A percentile compares a stretch with the other conserved stretches of the same genome.
Conservation (phyloP, 64 coral and sea anemone genomes). For the Montipora foliosa region DNA sequence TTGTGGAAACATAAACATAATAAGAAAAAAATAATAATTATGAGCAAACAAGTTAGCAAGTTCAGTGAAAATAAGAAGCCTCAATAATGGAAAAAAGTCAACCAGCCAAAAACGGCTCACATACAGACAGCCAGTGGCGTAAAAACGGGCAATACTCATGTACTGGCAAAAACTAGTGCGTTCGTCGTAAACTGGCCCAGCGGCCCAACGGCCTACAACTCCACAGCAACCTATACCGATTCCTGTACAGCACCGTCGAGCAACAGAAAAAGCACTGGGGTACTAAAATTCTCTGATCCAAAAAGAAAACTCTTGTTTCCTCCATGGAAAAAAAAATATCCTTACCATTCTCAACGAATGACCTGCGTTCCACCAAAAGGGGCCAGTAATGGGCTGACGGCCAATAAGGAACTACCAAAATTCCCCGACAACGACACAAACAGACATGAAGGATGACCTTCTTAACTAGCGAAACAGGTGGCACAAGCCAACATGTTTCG, state of each 20-base stretch:
- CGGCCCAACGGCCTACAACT: slow-evolving; percentile 23
- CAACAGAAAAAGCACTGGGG: slow-evolving; percentile 37
- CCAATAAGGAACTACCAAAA: slow-evolving; percentile 57
- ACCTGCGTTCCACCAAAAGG: slow-evolving; percentile 25
- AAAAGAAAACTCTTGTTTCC: slow-evolving; percentile 34
- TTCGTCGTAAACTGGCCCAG: slow-evolving; percentile 6
- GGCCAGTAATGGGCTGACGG: slow-evolving; percentile 70
- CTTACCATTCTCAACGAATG: slow-evolving; percentile 43
- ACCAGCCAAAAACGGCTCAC: neutral
- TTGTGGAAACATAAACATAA: slow-evolving; percentile 34
- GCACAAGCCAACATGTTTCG: slow-evolving; percentile 57
- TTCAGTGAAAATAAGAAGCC: slow-evolving; percentile 4
- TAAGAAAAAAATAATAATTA: slow-evolving; percentile 3
- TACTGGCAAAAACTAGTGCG: slow-evolving; percentile 24
- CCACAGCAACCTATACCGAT: slow-evolving; percentile 24
- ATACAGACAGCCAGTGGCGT: slow-evolving; percentile 1
- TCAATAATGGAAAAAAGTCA: slow-evolving; percentile 1
- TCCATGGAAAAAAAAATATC: slow-evolving; percentile 4
- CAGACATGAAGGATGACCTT: slow-evolving; percentile 29
- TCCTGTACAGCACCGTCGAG: slow-evolving; percentile 16
- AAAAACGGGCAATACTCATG: neutral
- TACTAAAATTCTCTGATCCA: slow-evolving; percentile 38
- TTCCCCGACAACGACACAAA: slow-evolving; percentile 32
- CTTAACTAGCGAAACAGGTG: slow-evolving; percentile 31
- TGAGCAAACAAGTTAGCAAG: neutral